A percentile compares a stretch with the other conserved stretches of the same genome.
phyloP scores from a whole-genome alignment of 2,888 invertebrate genomes.

The Agriopis marginaria region DNA sequence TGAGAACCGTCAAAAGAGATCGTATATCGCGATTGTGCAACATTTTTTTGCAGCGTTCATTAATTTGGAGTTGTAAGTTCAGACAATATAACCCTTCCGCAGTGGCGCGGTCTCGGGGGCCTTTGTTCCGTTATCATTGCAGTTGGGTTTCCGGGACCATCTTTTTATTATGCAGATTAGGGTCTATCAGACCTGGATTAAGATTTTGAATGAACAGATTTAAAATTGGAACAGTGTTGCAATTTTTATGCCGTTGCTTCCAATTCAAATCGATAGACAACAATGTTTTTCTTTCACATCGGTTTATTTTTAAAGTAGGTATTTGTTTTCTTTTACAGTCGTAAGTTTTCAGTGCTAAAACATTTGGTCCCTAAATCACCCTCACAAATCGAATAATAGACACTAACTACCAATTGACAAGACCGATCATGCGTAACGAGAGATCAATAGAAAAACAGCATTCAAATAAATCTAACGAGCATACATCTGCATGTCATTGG shows the following conservation, averaged over 20 bases:
- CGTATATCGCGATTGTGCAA: conserved; percentile 81
- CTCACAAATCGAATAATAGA: conserved; percentile 67
- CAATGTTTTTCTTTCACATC: not conserved
- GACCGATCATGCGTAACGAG: conserved; percentile 82
- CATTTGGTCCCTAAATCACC: conserved; percentile 45
- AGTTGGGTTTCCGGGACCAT: conserved; percentile 76
- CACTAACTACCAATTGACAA: conserved; percentile 83
- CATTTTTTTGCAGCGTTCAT: conserved; percentile 81
- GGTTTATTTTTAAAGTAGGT: not conserved
- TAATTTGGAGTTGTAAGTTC: conserved; percentile 81
- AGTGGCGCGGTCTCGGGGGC: conserved; percentile 64
- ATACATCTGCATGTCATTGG: conserved; percentile 85
- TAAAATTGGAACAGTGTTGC: conserved; percentile 4
- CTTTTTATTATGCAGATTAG: conserved; percentile 85
- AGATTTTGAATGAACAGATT: conserved; percentile 55
- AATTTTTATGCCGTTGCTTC: not conserved
- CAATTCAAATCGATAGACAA: not conserved
- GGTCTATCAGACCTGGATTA: conserved; percentile 75
- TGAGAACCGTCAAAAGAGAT: conserved; percentile 70
- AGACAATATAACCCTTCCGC: conserved; percentile 81
- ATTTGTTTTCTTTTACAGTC: not conserved
- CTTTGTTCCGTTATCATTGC: conserved; percentile 78
- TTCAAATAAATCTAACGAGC: conserved; percentile 86
- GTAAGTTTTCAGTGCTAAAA: conserved; percentile 3
- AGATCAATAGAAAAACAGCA: conserved; percentile 81